Evolutionary conservation across 2,888 invertebrate genomes (phyloP).

Genomic region (Alentia gelatinosa): DNA sequence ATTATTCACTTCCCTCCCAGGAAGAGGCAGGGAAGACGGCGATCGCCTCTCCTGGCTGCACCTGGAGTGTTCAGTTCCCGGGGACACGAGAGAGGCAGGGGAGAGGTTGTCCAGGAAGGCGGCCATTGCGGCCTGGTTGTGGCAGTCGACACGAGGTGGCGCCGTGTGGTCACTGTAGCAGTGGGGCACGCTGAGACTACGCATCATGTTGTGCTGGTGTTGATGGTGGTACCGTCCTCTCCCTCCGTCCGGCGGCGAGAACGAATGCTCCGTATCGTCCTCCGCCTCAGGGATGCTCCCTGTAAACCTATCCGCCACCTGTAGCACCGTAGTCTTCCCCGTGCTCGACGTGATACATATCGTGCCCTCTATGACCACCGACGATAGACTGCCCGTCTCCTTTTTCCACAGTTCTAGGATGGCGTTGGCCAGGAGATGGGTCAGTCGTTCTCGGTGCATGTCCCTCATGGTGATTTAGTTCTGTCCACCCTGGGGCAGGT

Average conservation of each 20-base stretch:
- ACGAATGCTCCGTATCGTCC: constrained; percentile 14
- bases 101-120: constrained; percentile 58
- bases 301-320: constrained; percentile 64
- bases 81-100: constrained; percentile 57
- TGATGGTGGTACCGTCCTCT: neutral
- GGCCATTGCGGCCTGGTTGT: constrained; percentile 11
- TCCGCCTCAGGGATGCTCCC: constrained; percentile 62
- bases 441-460: constrained; percentile 64
- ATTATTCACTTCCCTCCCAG: neutral
- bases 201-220: neutral
- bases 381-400: constrained; percentile 66
- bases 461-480: constrained; percentile 63
- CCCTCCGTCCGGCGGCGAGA: neutral
- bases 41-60: constrained; percentile 42
- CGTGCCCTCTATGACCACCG: constrained; percentile 67
- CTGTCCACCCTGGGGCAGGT: neutral
- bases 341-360: constrained; percentile 66
- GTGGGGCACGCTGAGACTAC: constrained; percentile 24
- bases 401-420: constrained; percentile 69
- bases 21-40: neutral
- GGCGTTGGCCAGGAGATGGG: constrained; percentile 66
- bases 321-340: constrained; percentile 66
- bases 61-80: constrained; percentile 43
- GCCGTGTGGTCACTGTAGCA: neutral
- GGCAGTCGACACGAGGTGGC: constrained; percentile 45